Conservation (phyloP, 2,888 invertebrate species). For the Bedellia somnulentella region DNA sequence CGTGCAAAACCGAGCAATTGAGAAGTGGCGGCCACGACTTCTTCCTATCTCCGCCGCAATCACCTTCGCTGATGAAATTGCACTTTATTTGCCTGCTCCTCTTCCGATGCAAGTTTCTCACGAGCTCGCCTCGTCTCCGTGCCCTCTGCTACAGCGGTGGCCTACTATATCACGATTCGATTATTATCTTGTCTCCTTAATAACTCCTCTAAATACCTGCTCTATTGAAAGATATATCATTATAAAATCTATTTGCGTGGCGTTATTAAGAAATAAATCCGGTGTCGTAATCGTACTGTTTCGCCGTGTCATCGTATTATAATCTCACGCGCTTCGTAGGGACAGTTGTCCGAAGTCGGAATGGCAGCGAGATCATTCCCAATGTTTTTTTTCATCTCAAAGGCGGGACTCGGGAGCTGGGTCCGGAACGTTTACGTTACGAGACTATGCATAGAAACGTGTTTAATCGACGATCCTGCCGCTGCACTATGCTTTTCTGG, state of each 20-base stretch:
- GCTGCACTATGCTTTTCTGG: slow-evolving; percentile 29
- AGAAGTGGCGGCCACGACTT: no score
- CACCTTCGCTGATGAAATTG: slow-evolving; percentile 33
- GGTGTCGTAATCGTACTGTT: no score
- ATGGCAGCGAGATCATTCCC: slow-evolving; percentile 26
- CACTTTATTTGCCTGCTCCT: slow-evolving; percentile 44
- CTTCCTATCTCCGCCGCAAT: slow-evolving; percentile 25
- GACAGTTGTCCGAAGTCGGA: slow-evolving; percentile 20
- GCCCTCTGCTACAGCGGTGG: neutral
- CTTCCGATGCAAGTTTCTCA: slow-evolving; percentile 28
- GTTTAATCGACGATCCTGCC: slow-evolving; percentile 44
- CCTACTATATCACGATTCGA: slow-evolving; percentile 7
- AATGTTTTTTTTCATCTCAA: slow-evolving; percentile 23
- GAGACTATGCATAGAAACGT: slow-evolving; percentile 55
- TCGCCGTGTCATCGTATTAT: slow-evolving; percentile 30
- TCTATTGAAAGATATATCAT: slow-evolving; percentile 19
- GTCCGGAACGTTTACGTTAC: slow-evolving; percentile 33
- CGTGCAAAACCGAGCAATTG: no score
- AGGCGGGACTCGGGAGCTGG: no score
- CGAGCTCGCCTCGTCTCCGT: slow-evolving; percentile 21
- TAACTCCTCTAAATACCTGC: slow-evolving; percentile 25
- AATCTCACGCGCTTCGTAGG: slow-evolving; percentile 26
- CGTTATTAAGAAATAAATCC: slow-evolving; percentile 22
- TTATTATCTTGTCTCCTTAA: slow-evolving; percentile 19
- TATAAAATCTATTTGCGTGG: slow-evolving; percentile 21